Percentiles rank a stretch among this genome's conserved stretches.
Conservation (phyloP, 2,888 invertebrate species). For the Rugalucina vietnamica region DNA sequence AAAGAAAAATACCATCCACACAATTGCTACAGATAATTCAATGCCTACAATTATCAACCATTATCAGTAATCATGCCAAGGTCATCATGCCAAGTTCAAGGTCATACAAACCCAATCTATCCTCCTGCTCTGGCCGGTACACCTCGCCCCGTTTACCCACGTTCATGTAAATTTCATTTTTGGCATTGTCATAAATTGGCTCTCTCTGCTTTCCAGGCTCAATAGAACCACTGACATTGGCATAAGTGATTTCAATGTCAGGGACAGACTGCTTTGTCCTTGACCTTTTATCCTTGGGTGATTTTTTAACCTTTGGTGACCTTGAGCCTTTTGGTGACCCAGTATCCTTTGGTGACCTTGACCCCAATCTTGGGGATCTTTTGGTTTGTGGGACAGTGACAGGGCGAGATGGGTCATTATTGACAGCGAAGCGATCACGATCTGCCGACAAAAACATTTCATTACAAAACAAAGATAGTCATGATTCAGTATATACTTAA, state of each 20-base stretch:
- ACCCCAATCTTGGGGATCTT: slow-evolving; percentile 9
- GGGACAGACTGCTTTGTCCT: slow-evolving; percentile 42
- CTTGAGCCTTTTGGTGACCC: too few species aligned
- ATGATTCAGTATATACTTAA: not conserved
- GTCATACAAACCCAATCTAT: not conserved
- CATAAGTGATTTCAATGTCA: slow-evolving; percentile 45
- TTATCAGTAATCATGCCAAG: slow-evolving; percentile 7
- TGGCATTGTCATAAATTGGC: slow-evolving; percentile 57
- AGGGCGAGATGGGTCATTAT: slow-evolving; percentile 7
- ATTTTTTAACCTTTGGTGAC: too few species aligned
- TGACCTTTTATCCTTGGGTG: not conserved
- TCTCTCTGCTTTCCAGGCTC: not conserved
- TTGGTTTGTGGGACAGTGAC: slow-evolving; percentile 1
- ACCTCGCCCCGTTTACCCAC: not conserved
- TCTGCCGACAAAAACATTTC: not conserved
- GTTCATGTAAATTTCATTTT: slow-evolving; percentile 1
- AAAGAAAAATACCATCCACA: not conserved
- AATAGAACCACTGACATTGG: slow-evolving; percentile 24
- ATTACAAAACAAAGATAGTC: not conserved
- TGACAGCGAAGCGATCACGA: not conserved
- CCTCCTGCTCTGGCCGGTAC: not conserved
- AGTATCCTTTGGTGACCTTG: slow-evolving; percentile 49
- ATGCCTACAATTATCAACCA: not conserved
- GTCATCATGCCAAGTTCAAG: slow-evolving; percentile 14
- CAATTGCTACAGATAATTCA: too few species aligned